Percentiles rank a stretch among this genome's conserved stretches.
Evolutionary conservation across 2,797 vertebrate genomes (phyloP).

Genomic region (Tapera naevia): DNA sequence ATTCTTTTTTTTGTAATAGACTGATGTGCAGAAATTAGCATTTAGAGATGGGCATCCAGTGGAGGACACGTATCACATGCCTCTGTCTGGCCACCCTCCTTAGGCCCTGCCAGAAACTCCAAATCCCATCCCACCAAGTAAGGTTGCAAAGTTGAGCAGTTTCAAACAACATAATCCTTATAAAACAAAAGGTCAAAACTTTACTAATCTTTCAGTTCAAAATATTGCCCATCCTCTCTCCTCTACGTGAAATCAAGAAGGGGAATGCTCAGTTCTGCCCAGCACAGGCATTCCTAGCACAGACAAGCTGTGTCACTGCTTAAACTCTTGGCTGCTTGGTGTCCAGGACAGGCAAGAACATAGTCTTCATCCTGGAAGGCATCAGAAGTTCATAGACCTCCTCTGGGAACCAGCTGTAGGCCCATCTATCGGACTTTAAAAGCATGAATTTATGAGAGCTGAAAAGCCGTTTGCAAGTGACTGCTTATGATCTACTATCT

Average conservation of each 20-base stretch:
- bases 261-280: neutral
- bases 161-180: neutral
- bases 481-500: neutral
- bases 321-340: rapidly evolving
- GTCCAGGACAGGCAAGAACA: neutral
- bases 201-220: rapidly evolving
- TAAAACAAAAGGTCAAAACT: neutral
- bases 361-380: neutral
- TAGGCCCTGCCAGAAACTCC: neutral
- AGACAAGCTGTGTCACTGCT: neutral
- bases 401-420: neutral
- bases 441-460: neutral
- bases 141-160: neutral
- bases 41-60: neutral
- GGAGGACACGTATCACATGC: rapidly evolving
- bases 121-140: neutral
- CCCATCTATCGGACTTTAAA: neutral
- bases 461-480: neutral
- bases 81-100: neutral
- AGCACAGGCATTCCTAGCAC: neutral
- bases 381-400: neutral
- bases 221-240: neutral
- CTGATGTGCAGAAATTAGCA: neutral
- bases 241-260: neutral
- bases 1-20: neutral